Evolutionary conservation across 2,888 invertebrate species (phyloP).

Genomic region (Chymomyza caudatula): DNA sequence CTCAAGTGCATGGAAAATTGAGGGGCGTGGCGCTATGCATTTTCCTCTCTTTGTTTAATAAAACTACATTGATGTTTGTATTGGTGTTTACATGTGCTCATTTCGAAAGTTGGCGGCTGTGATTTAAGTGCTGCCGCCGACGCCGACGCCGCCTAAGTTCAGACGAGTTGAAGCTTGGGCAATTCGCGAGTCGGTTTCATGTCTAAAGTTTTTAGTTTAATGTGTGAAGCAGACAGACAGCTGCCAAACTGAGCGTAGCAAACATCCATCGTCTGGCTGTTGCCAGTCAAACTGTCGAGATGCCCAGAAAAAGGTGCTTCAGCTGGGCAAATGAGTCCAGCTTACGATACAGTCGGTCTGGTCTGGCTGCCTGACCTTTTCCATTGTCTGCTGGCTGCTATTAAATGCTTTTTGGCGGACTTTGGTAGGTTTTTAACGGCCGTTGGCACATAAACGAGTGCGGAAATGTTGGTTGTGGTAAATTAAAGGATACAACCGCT

Average conservation of each 20-base stretch:
- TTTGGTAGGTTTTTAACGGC: constrained; percentile 18
- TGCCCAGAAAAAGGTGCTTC: not conserved
- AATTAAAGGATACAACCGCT: constrained; percentile 1
- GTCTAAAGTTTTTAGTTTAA: constrained; percentile 24
- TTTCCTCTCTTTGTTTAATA: constrained; percentile 2
- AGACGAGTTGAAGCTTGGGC: not conserved
- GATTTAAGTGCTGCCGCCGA: not conserved
- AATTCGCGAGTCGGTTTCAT: constrained; percentile 5
- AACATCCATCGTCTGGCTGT: constrained; percentile 32
- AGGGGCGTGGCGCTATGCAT: constrained; percentile 24
- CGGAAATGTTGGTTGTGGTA: constrained; percentile 28
- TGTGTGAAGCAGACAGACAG: constrained; percentile 46
- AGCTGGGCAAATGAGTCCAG: constrained; percentile 28
- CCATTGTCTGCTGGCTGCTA: constrained; percentile 31
- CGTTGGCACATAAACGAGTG: constrained; percentile 30
- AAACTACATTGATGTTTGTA: too few relatives aligned
- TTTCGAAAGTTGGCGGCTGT: not conserved
- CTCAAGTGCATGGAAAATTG: constrained; percentile 44
- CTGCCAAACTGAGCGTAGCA: constrained; percentile 51
- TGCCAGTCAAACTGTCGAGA: not conserved
- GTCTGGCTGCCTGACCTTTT: constrained; percentile 43
- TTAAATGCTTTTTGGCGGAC: constrained; percentile 36
- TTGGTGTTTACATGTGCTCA: not conserved
- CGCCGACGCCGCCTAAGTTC: not conserved
- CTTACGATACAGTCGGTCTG: constrained; percentile 22